A percentile compares a stretch with the other conserved stretches of the same genome.
These are phyloP conservation scores for Cydia splendana DNA, from an alignment of 1,140 invertebrate genomes.

Conservation along the genomic window DNA sequence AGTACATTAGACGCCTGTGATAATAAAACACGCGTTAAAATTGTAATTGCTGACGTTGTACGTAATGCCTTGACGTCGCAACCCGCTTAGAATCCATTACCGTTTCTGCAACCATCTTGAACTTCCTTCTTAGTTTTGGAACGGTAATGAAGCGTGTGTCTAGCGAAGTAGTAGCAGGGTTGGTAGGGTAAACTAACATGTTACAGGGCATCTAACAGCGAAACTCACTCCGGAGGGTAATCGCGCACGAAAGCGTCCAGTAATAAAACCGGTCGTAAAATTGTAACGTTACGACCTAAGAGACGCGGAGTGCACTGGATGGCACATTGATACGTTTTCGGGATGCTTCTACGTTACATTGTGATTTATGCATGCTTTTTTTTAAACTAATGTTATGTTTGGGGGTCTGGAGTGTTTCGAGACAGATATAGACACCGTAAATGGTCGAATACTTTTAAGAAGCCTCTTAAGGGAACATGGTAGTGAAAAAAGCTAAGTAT, in stretches of 20 bases:
- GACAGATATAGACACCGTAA: constrained; percentile 1
- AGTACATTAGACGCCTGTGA: constrained; percentile 73
- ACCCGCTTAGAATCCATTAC: constrained; percentile 40
- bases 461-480: background rate
- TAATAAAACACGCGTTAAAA: constrained; percentile 78
- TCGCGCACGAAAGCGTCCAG: constrained; percentile 77
- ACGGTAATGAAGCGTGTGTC: constrained; percentile 41
- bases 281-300: constrained; percentile 74
- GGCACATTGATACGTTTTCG: constrained; percentile 71
- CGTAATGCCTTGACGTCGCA: constrained; percentile 27
- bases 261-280: constrained; percentile 78
- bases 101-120: constrained; percentile 32
- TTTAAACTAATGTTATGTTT: constrained; percentile 44
- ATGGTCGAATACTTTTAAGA: constrained; percentile 8
- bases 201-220: constrained; percentile 70
- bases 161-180: constrained; percentile 38
- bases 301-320: constrained; percentile 73
- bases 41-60: constrained; percentile 69
- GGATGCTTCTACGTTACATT: constrained; percentile 47
- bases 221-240: constrained; percentile 78
- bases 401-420: constrained; percentile 8
- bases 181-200: constrained; percentile 48
- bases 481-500: too few species aligned
- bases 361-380: constrained; percentile 63
- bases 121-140: background rate